A percentile compares a stretch with the other conserved stretches of the same genome.
These are phyloP conservation scores for Sesamia nonagrioides DNA, from an alignment of 1,140 invertebrate genomes.

Conservation along the genomic window DNA sequence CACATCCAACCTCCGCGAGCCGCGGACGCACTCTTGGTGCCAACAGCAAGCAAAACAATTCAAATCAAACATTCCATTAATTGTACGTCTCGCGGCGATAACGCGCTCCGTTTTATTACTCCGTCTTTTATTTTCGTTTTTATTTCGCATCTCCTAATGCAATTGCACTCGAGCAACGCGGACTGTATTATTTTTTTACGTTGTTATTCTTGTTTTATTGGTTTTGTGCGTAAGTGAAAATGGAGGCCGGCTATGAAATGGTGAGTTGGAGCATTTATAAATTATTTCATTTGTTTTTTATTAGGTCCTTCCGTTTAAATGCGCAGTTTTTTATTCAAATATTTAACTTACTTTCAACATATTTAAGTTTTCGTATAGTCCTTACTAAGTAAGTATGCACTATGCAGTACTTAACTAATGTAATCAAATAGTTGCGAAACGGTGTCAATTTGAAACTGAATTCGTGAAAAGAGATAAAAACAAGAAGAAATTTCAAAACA, in stretches of 20 bases:
- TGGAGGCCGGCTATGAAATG: constrained; percentile 61
- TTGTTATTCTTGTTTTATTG: constrained; percentile 72
- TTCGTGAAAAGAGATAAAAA: not conserved
- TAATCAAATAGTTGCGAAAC: no score
- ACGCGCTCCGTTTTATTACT: constrained; percentile 78
- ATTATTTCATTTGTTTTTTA: constrained; percentile 45
- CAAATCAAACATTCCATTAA: constrained; percentile 81
- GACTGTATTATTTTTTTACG: constrained; percentile 71
- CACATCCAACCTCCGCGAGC: constrained; percentile 63
- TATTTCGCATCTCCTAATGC: constrained; percentile 80
- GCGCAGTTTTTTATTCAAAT: not conserved
- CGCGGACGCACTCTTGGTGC: constrained; percentile 60
- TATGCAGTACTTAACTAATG: no score
- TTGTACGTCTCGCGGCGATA: constrained; percentile 79
- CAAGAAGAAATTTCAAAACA: not conserved
- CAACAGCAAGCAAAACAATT: constrained; percentile 55
- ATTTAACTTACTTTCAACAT: not conserved
- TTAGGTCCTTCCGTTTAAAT: not conserved
- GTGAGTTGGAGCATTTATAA: constrained; percentile 62
- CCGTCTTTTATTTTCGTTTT: constrained; percentile 80
- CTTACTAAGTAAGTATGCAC: not conserved
- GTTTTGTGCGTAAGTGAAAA: constrained; percentile 80
- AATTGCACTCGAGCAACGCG: constrained; percentile 81
- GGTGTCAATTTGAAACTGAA: not conserved
- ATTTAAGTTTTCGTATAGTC: not conserved